phyloP scores from a whole-genome alignment of 2,888 invertebrate genomes.

The Pseudanteris insignis region DNA sequence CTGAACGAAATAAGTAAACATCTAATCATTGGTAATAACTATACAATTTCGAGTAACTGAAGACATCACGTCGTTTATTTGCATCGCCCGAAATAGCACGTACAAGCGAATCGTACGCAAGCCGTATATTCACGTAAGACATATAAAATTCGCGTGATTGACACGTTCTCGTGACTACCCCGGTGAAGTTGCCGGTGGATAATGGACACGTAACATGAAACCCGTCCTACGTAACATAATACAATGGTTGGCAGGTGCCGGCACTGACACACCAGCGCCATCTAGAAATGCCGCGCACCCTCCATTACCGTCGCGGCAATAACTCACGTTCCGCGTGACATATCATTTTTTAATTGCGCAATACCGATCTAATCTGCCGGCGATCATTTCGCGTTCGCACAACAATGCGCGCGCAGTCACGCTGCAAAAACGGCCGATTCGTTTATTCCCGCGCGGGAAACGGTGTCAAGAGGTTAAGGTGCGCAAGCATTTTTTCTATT shows the following conservation, averaged over 20 bases:
- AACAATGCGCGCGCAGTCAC: constrained; percentile 9
- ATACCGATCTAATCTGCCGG: constrained; percentile 14
- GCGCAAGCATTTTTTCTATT: background rate
- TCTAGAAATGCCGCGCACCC: constrained; percentile 9
- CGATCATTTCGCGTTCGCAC: constrained; percentile 11
- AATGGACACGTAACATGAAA: constrained; percentile 35
- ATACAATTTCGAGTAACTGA: background rate
- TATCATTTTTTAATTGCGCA: constrained; percentile 24
- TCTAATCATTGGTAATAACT: background rate
- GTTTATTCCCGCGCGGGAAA: constrained; percentile 17
- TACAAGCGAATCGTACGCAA: constrained; percentile 13
- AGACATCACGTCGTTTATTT: constrained; percentile 10
- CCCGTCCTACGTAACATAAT: constrained; percentile 26
- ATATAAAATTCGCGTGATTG: constrained; percentile 28
- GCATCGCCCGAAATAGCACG: constrained; percentile 7
- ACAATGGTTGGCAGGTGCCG: constrained; percentile 26
- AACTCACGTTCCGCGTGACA: constrained; percentile 25
- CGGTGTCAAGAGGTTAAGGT: constrained; percentile 10
- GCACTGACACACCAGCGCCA: constrained; percentile 18
- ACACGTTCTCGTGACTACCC: constrained; percentile 31
- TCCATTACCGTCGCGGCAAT: constrained; percentile 18
- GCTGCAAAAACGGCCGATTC: constrained; percentile 21
- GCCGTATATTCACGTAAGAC: constrained; percentile 13
- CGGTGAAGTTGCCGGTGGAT: constrained; percentile 3
- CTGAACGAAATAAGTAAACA: constrained; percentile 2